Evolutionary conservation across 1,140 invertebrate species (phyloP).

Genomic region (Panulirus ornatus): DNA sequence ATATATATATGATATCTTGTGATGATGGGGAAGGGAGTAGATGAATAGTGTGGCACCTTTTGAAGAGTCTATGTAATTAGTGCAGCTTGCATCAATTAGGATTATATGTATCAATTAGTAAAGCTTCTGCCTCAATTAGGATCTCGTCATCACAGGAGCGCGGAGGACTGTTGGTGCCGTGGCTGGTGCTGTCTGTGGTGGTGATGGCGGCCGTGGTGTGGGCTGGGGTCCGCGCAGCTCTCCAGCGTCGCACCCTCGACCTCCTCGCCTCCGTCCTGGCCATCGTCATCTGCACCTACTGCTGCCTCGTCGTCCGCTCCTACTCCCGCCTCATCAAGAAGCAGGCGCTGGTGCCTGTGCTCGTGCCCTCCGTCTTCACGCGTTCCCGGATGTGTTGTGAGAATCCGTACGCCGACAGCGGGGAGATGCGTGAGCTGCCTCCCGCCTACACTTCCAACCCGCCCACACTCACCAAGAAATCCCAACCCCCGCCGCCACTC

Average conservation of each 20-base stretch:
- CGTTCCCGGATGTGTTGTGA: slow-evolving; percentile 18
- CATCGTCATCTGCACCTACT: slow-evolving; percentile 48
- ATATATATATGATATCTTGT: too few relatives aligned
- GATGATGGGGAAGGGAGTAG: too few relatives aligned
- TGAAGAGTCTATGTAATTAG: too few relatives aligned
- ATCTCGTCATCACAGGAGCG: too few relatives aligned
- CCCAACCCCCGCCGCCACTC: neutral
- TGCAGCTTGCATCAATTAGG: too few relatives aligned
- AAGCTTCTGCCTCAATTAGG: too few relatives aligned
- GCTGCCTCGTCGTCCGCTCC: slow-evolving; percentile 60
- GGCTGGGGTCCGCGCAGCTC: slow-evolving; percentile 55
- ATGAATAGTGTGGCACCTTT: too few relatives aligned
- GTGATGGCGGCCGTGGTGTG: slow-evolving; percentile 69
- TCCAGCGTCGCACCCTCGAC: slow-evolving; percentile 50
- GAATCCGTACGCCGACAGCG: neutral
- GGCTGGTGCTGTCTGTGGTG: slow-evolving; percentile 67
- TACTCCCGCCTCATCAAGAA: slow-evolving; percentile 59
- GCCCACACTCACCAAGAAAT: neutral
- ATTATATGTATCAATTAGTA: too few relatives aligned
- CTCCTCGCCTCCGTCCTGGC: slow-evolving; percentile 62
- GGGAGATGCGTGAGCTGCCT: slow-evolving; percentile 14
- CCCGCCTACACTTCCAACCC: slow-evolving; percentile 10
- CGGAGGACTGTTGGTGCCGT: slow-evolving; percentile 69
- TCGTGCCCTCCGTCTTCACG: slow-evolving; percentile 48
- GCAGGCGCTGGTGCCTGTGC: slow-evolving; percentile 46